Conservation (phyloP, 2,888 invertebrate genomes). For the Papilio gigon region DNA sequence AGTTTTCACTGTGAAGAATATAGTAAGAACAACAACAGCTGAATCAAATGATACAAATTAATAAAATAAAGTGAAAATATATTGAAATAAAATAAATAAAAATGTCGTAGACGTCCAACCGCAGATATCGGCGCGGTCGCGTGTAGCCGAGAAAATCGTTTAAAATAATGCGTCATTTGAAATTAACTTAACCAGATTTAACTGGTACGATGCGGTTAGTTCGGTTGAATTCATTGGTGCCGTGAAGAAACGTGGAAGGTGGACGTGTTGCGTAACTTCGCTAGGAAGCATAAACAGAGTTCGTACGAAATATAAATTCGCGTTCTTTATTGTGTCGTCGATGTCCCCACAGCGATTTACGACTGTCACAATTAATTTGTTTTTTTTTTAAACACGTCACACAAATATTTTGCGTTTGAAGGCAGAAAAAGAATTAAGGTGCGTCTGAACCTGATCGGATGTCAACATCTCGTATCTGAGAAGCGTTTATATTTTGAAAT, state of each 20-base stretch:
- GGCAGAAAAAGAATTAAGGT: conserved; percentile 30
- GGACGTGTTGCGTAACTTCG: conserved; percentile 62
- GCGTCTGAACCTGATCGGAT: conserved; percentile 24
- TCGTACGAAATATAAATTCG: conserved; percentile 27
- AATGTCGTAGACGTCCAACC: conserved; percentile 11
- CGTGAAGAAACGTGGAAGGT: conserved; percentile 64
- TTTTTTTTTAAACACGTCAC: not conserved
- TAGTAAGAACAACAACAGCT: not conserved
- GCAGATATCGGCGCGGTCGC: conserved; percentile 17
- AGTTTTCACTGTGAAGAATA: not conserved
- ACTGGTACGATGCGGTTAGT: conserved; percentile 58
- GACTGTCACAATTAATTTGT: conserved; percentile 1
- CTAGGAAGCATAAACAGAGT: conserved; percentile 51
- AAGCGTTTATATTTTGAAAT: conserved; percentile 44
- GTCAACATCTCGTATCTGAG: conserved; percentile 10
- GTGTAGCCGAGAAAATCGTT: conserved; percentile 45
- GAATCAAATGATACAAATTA: not conserved
- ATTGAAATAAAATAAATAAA: conserved; percentile 39
- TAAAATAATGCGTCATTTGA: conserved; percentile 57
- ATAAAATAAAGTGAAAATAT: not conserved
- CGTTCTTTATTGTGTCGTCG: not conserved
- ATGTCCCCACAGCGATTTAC: conserved; percentile 6
- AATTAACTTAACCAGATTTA: conserved; percentile 59
- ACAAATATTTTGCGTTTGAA: conserved; percentile 18
- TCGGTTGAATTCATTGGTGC: conserved; percentile 51